phyloP scores from a whole-genome alignment of 2,113 vertebrate genomes.

The Petromus typicus region DNA sequence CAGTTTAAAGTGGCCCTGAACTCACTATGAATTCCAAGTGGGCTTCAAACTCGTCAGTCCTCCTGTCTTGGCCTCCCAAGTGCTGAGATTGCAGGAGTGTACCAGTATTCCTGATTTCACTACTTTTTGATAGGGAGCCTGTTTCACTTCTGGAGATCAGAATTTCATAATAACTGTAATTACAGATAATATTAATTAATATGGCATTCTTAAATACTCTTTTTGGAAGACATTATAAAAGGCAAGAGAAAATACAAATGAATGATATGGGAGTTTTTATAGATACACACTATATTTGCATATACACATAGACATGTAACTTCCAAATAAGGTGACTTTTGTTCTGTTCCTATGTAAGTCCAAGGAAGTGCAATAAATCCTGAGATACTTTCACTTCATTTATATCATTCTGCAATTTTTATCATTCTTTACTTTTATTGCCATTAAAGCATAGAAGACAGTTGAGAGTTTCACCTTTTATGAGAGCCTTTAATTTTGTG shows the following conservation, averaged over 20 bases:
- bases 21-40: no score
- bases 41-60: no score
- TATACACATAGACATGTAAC: neutral
- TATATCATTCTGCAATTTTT: neutral
- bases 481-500: constrained; percentile 7
- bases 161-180: neutral
- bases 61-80: no score
- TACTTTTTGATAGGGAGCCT: neutral
- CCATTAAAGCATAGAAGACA: neutral
- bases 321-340: constrained; percentile 4
- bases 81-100: neutral
- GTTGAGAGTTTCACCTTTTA: neutral
- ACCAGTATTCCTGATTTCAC: neutral
- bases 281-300: neutral
- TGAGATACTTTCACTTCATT: constrained; percentile 27
- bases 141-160: neutral
- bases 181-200: constrained; percentile 33
- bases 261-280: constrained; percentile 18
- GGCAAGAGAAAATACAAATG: constrained; percentile 10
- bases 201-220: neutral
- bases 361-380: neutral
- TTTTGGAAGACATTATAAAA: neutral
- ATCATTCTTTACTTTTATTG: no score
- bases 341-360: neutral
- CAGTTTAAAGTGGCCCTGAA: neutral